These are phyloP conservation scores for Platerodrilus igneus DNA, from an alignment of 2,888 invertebrate genomes.

Conservation along the genomic window DNA sequence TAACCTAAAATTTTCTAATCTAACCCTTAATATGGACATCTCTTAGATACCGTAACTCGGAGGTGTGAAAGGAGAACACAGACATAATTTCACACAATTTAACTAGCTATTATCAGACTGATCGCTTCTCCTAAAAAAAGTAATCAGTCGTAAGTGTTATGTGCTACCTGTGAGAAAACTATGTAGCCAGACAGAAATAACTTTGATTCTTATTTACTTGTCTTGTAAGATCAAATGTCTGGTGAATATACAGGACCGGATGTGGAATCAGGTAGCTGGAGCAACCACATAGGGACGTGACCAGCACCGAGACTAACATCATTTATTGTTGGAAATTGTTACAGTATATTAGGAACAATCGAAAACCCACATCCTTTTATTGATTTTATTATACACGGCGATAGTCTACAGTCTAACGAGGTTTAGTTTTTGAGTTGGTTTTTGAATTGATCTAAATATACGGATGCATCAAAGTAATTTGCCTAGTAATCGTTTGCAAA, in stretches of 20 bases:
- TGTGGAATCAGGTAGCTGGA: constrained; percentile 47
- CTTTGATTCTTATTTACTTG: constrained; percentile 21
- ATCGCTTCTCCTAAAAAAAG: constrained; percentile 27
- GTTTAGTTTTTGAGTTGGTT: too few relatives aligned
- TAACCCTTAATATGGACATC: too few relatives aligned
- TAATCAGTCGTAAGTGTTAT: constrained; percentile 32
- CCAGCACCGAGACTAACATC: constrained; percentile 40
- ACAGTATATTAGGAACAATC: constrained; percentile 18
- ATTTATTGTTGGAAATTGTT: constrained; percentile 32
- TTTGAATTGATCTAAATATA: too few relatives aligned
- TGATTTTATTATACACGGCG: too few relatives aligned
- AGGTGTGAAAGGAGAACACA: constrained; percentile 1
- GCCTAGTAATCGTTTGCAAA: too few relatives aligned
- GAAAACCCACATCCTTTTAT: constrained; percentile 17
- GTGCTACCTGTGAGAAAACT: constrained; percentile 39
- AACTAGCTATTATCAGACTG: constrained; percentile 33
- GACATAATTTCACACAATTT: constrained; percentile 41
- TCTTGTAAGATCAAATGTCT: constrained; percentile 32
- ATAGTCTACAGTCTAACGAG: too few relatives aligned
- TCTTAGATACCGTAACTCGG: neutral
- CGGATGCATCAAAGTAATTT: too few relatives aligned
- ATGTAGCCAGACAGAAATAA: constrained; percentile 25
- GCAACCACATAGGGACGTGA: constrained; percentile 45
- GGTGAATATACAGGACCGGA: constrained; percentile 43
- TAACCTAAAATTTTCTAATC: too few relatives aligned